These are phyloP conservation scores for Lepidurus couesii DNA, from an alignment of 1,140 invertebrate species.

Conservation along the genomic window DNA sequence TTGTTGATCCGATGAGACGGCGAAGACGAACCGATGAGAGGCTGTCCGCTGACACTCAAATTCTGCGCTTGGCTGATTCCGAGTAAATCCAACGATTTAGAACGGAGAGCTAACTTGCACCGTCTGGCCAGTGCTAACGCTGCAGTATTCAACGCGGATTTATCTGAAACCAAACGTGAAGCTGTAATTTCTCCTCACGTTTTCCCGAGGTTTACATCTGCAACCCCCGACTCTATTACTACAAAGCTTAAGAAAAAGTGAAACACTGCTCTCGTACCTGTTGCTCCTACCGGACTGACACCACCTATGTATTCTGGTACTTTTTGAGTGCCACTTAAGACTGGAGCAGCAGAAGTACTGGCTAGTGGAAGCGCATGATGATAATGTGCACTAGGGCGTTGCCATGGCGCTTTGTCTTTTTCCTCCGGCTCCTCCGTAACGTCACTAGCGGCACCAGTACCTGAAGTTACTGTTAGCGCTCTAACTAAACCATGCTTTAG, in stretches of 20 bases:
- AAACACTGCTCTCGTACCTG: neutral
- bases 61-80: constrained; percentile 10
- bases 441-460: neutral
- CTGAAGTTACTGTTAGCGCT: neutral
- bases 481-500: neutral
- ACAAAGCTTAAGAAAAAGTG: neutral
- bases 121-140: neutral
- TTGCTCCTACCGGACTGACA: neutral
- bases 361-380: neutral
- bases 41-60: neutral
- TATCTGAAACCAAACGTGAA: neutral
- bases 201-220: no score
- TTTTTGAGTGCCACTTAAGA: neutral
- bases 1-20: neutral
- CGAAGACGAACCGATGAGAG: neutral
- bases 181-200: no score
- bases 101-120: constrained; percentile 25
- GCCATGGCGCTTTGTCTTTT: neutral
- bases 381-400: constrained; percentile 5
- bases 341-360: neutral
- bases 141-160: neutral
- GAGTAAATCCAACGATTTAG: constrained; percentile 32
- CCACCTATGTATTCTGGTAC: neutral
- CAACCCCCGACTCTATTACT: no score
- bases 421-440: neutral